Conservation (phyloP, 2,113 vertebrate species). For the Hepsetus odoe region DNA sequence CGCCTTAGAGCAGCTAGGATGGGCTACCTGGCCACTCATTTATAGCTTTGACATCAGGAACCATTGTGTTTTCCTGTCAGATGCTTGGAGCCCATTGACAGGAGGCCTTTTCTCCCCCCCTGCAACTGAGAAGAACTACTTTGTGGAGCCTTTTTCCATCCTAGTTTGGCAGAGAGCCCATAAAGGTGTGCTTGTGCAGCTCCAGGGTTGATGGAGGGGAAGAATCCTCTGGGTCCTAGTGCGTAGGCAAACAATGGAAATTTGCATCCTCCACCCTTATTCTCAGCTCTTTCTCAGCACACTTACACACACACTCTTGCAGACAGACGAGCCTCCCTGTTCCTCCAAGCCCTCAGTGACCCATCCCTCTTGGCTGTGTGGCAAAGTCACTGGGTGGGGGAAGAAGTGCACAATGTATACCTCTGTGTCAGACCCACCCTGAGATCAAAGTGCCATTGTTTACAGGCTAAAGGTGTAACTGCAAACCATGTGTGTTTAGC, state of each 20-base stretch:
- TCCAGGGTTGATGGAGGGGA: constrained; percentile 21
- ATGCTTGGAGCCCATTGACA: constrained; percentile 69
- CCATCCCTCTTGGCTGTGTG: constrained; percentile 43
- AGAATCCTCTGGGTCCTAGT: constrained; percentile 75
- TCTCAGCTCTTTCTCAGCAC: constrained; percentile 35
- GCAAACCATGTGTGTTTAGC: constrained; percentile 72
- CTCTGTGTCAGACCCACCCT: constrained; percentile 67
- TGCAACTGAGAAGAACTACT: constrained; percentile 56
- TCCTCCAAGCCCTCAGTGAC: constrained; percentile 42
- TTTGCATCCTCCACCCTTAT: constrained; percentile 12
- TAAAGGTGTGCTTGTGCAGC: constrained; percentile 67
- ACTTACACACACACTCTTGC: constrained; percentile 38
- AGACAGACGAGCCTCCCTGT: constrained; percentile 35
- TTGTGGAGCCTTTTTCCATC: constrained; percentile 53
- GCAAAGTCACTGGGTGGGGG: constrained; percentile 50
- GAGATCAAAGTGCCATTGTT: constrained; percentile 76
- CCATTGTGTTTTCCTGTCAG: constrained; percentile 73
- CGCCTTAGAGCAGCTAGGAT: constrained; percentile 41
- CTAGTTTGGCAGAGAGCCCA: constrained; percentile 57
- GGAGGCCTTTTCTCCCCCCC: constrained; percentile 55
- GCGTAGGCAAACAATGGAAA: constrained; percentile 54
- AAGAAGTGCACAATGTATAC: constrained; percentile 70
- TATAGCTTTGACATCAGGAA: constrained; percentile 70
- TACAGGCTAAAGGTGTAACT: constrained; percentile 71
- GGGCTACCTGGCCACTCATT: constrained; percentile 62